Base-by-base conservation (phyloP, 2,888 invertebrate genomes). In the Drepanosiphum platanoidis region DNA sequence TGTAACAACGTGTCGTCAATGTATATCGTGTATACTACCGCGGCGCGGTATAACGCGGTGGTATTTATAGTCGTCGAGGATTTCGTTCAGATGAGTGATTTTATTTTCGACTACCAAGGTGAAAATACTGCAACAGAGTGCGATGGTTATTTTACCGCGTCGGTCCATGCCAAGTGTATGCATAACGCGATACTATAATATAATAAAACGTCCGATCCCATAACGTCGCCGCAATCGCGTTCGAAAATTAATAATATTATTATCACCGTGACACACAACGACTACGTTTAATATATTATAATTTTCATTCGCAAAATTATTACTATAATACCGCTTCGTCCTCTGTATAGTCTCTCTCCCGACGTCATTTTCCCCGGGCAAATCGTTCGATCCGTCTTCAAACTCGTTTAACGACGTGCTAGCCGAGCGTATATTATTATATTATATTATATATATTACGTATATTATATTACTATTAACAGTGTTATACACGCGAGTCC, bases 31-130 rank as follows among this genome's bases (percentile, higher is more conserved):
- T 32, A 32, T 68, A 15, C 22, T 3, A 34, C 9, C 15, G 15
- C 27, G 27, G 34, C n/a, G 11, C n/a, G n/a, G n/a, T n/a, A n/a
- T n/a, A n/a, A n/a, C n/a, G 1, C 68, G 68, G 1, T 5, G 22
- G 8, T 80, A 80, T 80, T 80, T 80, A 52, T 80, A 80, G 68
- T 80, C 79, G 79, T 27, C 36, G 27, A 70, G 79, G 27, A 36
- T 36, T 68, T 27, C 46, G 68, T 18, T 52, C 18, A 52, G n/a
- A 66, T 9, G n/a, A 46, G 34, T 68, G 30, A 32, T 78, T 78
- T 78, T 78, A 66, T 78, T 78, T 78, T 66, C 78, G 66, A 78
- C 64, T 52, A 42, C 68, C 79, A 46, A 80, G 79, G 68, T 70
- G 79, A 80, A 68, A 52, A 46, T 34, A 80, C 32, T n/a, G 27